Conservation (phyloP, 2,888 invertebrate species). For the Ophion ventricosus region DNA sequence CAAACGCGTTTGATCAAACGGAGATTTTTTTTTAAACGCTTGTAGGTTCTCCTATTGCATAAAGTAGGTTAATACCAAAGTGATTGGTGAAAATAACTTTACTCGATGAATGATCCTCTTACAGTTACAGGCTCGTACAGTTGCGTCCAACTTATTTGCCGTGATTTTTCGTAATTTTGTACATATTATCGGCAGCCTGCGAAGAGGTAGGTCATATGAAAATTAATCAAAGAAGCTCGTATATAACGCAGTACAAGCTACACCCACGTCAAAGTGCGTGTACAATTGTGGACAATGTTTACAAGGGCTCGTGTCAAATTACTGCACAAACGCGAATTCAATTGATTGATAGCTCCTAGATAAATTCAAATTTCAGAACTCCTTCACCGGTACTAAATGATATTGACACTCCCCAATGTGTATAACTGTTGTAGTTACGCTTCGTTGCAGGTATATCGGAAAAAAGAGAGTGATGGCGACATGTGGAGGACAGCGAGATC, state of each 20-base stretch:
- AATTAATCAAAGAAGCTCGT: not conserved
- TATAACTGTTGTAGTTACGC: not conserved
- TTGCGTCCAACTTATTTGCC: not conserved
- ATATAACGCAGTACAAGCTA: not conserved
- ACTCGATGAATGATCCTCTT: not conserved
- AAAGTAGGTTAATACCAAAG: not conserved
- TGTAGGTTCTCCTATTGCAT: not conserved
- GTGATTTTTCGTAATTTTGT: not conserved
- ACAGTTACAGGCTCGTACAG: not conserved
- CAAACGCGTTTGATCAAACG: conserved; percentile 47
- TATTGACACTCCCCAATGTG: conserved; percentile 39
- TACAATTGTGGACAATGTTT: not conserved
- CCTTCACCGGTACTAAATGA: conserved; percentile 40
- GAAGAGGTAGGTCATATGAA: not conserved
- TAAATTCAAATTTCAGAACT: conserved; percentile 67
- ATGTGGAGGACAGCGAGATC: not conserved
- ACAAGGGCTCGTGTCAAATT: not conserved
- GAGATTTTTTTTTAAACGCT: conserved; percentile 16
- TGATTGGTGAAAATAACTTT: not conserved
- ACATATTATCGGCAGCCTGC: not conserved
- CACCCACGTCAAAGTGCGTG: conserved; percentile 1
- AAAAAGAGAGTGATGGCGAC: not conserved
- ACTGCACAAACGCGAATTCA: conserved; percentile 60
- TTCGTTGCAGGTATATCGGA: conserved; percentile 20
- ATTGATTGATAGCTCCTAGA: conserved; percentile 67